Conservation (phyloP, 2,888 invertebrate genomes). For the Sussaba pulchella region DNA sequence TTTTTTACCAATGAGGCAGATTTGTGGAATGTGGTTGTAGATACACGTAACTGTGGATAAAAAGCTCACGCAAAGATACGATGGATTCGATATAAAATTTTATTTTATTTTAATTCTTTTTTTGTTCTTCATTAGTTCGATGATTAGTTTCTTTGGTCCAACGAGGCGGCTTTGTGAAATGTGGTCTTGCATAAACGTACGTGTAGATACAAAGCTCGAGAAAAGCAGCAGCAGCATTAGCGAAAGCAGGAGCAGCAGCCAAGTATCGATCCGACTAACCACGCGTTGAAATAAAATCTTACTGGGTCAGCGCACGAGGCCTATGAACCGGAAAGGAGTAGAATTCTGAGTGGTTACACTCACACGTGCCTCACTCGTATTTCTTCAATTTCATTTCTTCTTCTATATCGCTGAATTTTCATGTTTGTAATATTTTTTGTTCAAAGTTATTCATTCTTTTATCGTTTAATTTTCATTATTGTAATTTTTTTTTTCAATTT, state of each 20-base stretch:
- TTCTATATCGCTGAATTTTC: too few relatives aligned
- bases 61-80: constrained; percentile 23
- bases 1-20: too few relatives aligned
- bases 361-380: constrained; percentile 58
- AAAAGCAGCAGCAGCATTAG: constrained; percentile 12
- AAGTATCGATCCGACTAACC: constrained; percentile 69
- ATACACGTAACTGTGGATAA: too few relatives aligned
- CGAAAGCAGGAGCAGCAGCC: constrained; percentile 54
- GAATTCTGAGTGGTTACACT: constrained; percentile 41
- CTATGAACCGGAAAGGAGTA: constrained; percentile 14
- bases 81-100: too few relatives aligned
- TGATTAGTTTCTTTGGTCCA: too few relatives aligned
- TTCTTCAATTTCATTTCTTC: too few relatives aligned
- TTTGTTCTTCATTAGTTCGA: too few relatives aligned
- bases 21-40: background rate
- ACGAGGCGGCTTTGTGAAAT: too few relatives aligned
- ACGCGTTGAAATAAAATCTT: constrained; percentile 70
- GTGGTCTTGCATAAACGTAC: constrained; percentile 21
- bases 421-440: too few relatives aligned
- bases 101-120: too few relatives aligned
- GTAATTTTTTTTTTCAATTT: constrained; percentile 26
- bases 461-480: too few relatives aligned
- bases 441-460: too few relatives aligned
- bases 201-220: constrained; percentile 36
- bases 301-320: constrained; percentile 68